Evolutionary conservation across 2,797 vertebrate species (phyloP), one percentile per base, ranked within the genome.

Genomic region (Diceros bicornis): DNA sequence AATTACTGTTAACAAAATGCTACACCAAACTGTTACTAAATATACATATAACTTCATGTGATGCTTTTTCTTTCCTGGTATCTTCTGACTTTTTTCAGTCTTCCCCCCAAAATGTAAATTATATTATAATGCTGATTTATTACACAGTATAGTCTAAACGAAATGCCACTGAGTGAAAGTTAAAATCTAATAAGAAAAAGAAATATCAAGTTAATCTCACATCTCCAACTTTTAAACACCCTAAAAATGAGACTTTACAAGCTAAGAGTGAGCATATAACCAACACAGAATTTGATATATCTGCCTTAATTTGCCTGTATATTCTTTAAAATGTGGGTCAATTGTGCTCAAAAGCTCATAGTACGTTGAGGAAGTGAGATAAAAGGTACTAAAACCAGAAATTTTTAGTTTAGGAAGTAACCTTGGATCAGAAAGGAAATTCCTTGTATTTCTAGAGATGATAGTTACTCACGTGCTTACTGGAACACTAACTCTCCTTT

Each of bases 121-220:
- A 74, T 75, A 68, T 47, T 88, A 89, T 37, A 95, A 59, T 72
- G 25, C 84, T 85, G 79, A 96, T 91, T 44, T 91, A 89, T 68
- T 72, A 87, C 34, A 86, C 23, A 47, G 41, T 69, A 41, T 5
- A 86, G 25, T 84, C 74, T 89, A 91, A 95, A 92, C 90, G 37
- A 97, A 97, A 94, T 68, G 23, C 6, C 52, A 89, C 34, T 84
- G 61, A 44, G 21, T 66, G 12, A 90, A 94, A 95, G 50, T 95
- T 79, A 88, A 91, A 95, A 59, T 37, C 61, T 59, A 89, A 52
- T 59, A 90, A 89, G 29, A 90, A 96, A 95, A 75, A 66, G 44
- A 96, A 96, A 94, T 93, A 82, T 69, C 21, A 68, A 97, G 90
- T 97, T 85, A 91, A 52, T 79, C 32, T 72, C 64, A 29, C 9